Evolutionary conservation across 2,113 vertebrate species (phyloP), one percentile per base, ranked within the genome.

Genomic region (Hiodon tergisus): DNA sequence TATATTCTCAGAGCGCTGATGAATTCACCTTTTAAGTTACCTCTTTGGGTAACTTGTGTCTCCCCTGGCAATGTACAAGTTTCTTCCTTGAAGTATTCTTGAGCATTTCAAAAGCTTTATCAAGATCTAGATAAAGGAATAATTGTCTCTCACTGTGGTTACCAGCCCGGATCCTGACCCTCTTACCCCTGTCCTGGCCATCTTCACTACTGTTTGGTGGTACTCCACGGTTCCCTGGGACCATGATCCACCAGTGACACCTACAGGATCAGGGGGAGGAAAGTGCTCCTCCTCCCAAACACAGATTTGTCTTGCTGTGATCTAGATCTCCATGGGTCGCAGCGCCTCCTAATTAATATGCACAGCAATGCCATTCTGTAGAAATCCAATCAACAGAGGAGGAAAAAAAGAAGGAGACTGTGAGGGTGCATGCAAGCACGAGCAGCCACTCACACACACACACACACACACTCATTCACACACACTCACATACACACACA

Each of bases 181-280:
- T 48, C 58, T 8, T 4, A 0, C 8, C 50, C 17, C 69, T 47
- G 31, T 6, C 31, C 31, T 46, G 17, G 17, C 76, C 82, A 77
- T 84, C 70, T 88, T 84, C n/a, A 88, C 85, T 84, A 80, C 77
- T 74, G 74, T 78, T 71, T 77, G 76, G 77, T 80, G 77, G 53
- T 71, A 70, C 85, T 85, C 85, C 86, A 85, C 76, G 71, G 85
- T 85, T 83, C 86, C 87, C 76, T 88, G 81, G 76, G 83, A 81
- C 78, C 80, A 75, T 84, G 82, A 89, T 88, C 86, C 89, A 80
- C 85, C 85, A 89, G 87, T 91, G 90, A 90, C 91, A 91, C 88
- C 91, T 90, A 88, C 88, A 89, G 82, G 90, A 86, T 68, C 72
- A 80, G 72, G 63, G 80, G 71, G 72, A 65, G 72, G 75, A 72